Conservation (phyloP, 2,113 vertebrate species). For the Pseudolaguvia tuberculata region DNA sequence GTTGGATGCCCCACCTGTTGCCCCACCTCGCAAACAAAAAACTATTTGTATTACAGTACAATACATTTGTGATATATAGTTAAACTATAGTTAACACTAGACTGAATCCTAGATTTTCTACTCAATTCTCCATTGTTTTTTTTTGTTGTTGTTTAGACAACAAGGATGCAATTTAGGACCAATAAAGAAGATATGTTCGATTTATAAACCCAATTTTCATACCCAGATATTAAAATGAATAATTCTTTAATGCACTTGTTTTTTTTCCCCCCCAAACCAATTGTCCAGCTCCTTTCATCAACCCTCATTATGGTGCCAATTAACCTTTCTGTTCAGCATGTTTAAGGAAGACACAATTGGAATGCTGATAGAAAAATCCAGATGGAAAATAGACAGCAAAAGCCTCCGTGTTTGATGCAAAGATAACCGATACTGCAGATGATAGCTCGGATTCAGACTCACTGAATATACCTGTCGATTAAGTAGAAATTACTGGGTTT, state of each 20-base stretch:
- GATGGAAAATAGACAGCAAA: slow-evolving; percentile 49
- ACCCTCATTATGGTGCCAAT: slow-evolving; percentile 3
- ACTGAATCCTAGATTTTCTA: too few relatives aligned
- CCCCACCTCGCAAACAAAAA: too few relatives aligned
- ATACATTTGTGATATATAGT: too few relatives aligned
- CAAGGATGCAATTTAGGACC: too few relatives aligned
- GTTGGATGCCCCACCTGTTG: too few relatives aligned
- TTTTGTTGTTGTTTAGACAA: too few relatives aligned
- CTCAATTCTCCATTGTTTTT: too few relatives aligned
- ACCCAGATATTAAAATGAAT: background rate
- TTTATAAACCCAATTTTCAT: background rate
- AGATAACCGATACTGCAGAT: slow-evolving; percentile 50
- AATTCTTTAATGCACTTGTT: background rate
- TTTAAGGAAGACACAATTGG: background rate
- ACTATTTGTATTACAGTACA: too few relatives aligned
- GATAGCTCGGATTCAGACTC: slow-evolving; percentile 41
- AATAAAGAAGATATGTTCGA: too few relatives aligned
- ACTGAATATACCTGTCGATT: slow-evolving; percentile 62
- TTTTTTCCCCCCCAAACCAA: background rate
- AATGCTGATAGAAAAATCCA: slow-evolving; percentile 31
- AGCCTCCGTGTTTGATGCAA: slow-evolving; percentile 54
- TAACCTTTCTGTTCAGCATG: background rate
- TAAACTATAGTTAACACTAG: too few relatives aligned
- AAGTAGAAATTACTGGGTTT: slow-evolving; percentile 57
- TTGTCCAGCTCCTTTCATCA: slow-evolving; percentile 14